Percentiles rank a stretch among this genome's conserved stretches.
These are phyloP conservation scores for Myotis brandtii DNA, from an alignment of 2,113 vertebrate species.

Conservation along the genomic window DNA sequence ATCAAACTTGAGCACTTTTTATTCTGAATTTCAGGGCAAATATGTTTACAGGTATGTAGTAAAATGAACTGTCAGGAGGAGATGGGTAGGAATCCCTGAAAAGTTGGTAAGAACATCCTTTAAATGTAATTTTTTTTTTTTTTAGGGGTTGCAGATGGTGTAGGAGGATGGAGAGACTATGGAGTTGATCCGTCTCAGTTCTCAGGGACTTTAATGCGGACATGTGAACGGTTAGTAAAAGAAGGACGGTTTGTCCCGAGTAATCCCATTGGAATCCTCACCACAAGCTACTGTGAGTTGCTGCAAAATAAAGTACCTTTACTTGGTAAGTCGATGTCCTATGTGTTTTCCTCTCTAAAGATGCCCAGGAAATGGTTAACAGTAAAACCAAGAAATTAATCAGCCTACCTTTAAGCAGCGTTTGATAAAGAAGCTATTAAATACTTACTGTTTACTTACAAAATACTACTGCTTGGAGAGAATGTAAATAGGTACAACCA, in stretches of 20 bases:
- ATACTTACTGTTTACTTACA: background rate
- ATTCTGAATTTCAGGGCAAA: background rate
- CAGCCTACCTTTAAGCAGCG: background rate
- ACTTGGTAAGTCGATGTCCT: constrained; percentile 91
- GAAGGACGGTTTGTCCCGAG: constrained; percentile 97
- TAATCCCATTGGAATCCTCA: constrained; percentile 97
- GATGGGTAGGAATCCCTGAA: background rate
- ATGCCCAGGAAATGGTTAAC: background rate
- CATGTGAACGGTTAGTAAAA: constrained; percentile 97
- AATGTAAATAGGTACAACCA: background rate
- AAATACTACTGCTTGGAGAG: background rate
- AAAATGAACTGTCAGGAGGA: constrained; percentile 4
- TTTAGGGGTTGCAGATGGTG: constrained; percentile 97
- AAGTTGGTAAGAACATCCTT: background rate
- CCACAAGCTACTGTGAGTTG: constrained; percentile 96
- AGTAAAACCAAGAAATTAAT: background rate
- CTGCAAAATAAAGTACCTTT: constrained; percentile 99
- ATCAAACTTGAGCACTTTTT: background rate
- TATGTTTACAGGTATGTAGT: background rate
- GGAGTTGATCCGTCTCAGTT: constrained; percentile 99
- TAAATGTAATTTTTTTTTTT: constrained; percentile 2
- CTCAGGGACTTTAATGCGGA: constrained; percentile 97
- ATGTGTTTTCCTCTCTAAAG: background rate
- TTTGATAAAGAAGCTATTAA: background rate
- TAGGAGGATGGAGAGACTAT: constrained; percentile 99